Base-by-base conservation (phyloP, 2,113 vertebrate genomes). In the Xenopus borealis region DNA sequence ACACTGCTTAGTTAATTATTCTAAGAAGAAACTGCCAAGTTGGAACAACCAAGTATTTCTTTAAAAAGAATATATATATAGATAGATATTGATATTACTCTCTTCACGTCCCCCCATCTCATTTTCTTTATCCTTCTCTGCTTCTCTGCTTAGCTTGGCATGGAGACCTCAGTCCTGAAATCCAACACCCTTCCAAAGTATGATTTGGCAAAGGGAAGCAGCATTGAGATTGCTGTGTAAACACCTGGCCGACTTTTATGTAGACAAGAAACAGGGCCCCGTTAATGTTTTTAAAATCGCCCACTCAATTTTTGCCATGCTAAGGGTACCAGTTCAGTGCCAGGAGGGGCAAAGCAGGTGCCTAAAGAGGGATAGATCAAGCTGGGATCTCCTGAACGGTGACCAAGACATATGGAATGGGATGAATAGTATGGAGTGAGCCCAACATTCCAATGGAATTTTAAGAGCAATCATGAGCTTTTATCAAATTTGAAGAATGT, bases 161-260 rank as follows among this genome's bases (percentile, higher is more conserved):
- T 83, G 77, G 72, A 81, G 83, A 83, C 80, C 76, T 79, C 82
- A 81, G 88, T 90, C 87, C 85, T 62, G 84, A 89, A 89, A 93
- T 85, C 84, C 89, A 89, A 93, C 90, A 91, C 89, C 86, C 91
- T 88, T 85, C 87, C 83, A 55, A 91, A 93, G 89, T 90, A 81
- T 85, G 89, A 87, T 83, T 91, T 91, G 92, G 91, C 91, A 92
- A 87, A 87, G 82, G 81, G 88, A 85, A 86, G 75, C 83, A 74
- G 82, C 75, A 58, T 81, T 72, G 83, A 84, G 86, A 74, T 86
- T 66, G 9, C 85, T 80, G 76, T 83, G 83, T 85, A 87, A 90
- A 91, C 91, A 93, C 89, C 87, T 92, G 88, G 87, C 65, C 81
- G 85, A 86, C 88, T 89, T 81, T 62, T 75, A 69, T 14, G 80